Evolutionary conservation across 2,888 invertebrate species (phyloP).

Genomic region (Orthosia gothica): DNA sequence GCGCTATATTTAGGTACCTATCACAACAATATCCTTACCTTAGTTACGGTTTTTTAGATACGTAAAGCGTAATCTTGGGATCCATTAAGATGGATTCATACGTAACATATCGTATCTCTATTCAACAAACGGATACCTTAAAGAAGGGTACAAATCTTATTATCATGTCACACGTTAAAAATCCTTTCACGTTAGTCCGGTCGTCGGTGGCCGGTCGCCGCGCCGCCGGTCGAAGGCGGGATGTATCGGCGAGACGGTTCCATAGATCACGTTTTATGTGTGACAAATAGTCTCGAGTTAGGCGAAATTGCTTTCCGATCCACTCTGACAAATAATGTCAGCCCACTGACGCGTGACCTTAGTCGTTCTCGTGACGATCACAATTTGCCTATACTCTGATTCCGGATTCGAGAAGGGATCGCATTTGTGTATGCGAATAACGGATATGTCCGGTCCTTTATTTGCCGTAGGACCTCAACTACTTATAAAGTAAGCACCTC

Average conservation of each 20-base stretch:
- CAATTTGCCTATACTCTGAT: conserved; percentile 83
- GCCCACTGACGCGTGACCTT: conserved; percentile 87
- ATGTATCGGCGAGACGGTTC: conserved; percentile 79
- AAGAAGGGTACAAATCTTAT: conserved; percentile 64
- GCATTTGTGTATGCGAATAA: conserved; percentile 79
- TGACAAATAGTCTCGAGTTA: conserved; percentile 90
- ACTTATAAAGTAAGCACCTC: conserved; percentile 74
- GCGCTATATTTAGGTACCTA: background rate
- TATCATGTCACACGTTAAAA: conserved; percentile 71
- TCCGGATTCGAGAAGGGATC: conserved; percentile 76
- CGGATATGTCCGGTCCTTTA: conserved; percentile 78
- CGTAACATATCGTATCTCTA: conserved; percentile 26
- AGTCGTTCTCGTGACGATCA: conserved; percentile 86
- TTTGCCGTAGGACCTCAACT: conserved; percentile 74
- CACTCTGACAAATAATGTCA: conserved; percentile 90
- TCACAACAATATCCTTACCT: conserved; percentile 1
- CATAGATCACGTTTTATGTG: conserved; percentile 90
- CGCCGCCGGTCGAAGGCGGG: conserved; percentile 53
- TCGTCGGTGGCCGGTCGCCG: conserved; percentile 54
- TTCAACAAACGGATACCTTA: conserved; percentile 43
- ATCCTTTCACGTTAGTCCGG: conserved; percentile 71
- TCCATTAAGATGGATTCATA: conserved; percentile 14
- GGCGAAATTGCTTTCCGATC: conserved; percentile 90
- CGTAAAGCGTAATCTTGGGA: background rate
- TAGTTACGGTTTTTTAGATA: background rate